Percentiles rank a stretch among this genome's conserved stretches.
Conservation (phyloP, 2,888 invertebrate species). For the Drosophila koepferae region DNA sequence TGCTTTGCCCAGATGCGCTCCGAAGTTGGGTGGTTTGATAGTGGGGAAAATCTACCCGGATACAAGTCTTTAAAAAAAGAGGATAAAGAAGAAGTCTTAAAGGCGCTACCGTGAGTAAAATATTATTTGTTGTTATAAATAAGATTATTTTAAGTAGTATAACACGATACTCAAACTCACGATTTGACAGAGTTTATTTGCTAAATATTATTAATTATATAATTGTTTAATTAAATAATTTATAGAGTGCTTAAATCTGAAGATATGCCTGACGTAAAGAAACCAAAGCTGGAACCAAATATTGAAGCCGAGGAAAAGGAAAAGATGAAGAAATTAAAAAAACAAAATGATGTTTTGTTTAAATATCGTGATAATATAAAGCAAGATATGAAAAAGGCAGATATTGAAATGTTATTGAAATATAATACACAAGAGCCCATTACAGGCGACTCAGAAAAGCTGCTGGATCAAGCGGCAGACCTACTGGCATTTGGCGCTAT, state of each 20-base stretch:
- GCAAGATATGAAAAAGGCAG: constrained; percentile 87
- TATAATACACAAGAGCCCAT: constrained; percentile 90
- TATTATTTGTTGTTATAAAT: background rate
- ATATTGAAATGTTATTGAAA: constrained; percentile 89
- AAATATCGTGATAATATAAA: constrained; percentile 88
- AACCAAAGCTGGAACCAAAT: constrained; percentile 89
- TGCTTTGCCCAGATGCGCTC: constrained; percentile 92
- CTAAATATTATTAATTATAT: background rate
- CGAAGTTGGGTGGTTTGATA: constrained; percentile 90
- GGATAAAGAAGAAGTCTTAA: constrained; percentile 89
- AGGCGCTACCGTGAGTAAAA: constrained; percentile 88
- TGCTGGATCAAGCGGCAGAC: constrained; percentile 91
- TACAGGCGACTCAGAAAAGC: constrained; percentile 87
- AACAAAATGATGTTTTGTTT: constrained; percentile 85
- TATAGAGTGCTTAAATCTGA: constrained; percentile 84
- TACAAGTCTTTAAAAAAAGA: constrained; percentile 89
- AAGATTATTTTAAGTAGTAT: too few relatives aligned
- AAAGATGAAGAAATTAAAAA: constrained; percentile 86
- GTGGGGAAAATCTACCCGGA: constrained; percentile 92
- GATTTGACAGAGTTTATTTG: too few relatives aligned
- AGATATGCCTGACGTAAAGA: constrained; percentile 88
- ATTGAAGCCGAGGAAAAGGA: constrained; percentile 87
- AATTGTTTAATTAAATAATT: constrained; percentile 3
- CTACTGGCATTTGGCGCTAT: constrained; percentile 95
- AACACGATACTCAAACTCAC: too few relatives aligned